Percentiles rank a stretch among this genome's conserved stretches.
Evolutionary conservation across 2,797 vertebrate species (phyloP).

Genomic region (Tamandua tetradactyla): DNA sequence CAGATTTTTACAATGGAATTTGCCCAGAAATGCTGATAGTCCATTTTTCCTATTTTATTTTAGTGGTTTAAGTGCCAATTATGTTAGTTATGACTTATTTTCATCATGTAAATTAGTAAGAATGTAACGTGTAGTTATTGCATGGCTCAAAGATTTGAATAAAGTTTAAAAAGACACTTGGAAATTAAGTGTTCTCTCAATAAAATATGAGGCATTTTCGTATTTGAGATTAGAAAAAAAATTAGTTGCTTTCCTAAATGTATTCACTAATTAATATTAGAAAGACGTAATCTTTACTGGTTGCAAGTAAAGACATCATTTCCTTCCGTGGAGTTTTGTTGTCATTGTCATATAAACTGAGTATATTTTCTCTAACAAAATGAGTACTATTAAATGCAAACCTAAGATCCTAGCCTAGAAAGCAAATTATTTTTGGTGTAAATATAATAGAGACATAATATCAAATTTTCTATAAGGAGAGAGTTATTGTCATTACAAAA

Average conservation of each 20-base stretch:
- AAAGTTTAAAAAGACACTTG: constrained; percentile 41
- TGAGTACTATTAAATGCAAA: constrained; percentile 46
- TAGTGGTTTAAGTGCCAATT: constrained; percentile 47
- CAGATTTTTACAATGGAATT: constrained; percentile 7
- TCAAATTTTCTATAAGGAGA: constrained; percentile 41
- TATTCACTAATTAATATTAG: constrained; percentile 29
- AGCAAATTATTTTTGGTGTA: background rate
- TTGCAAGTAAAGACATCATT: constrained; percentile 26
- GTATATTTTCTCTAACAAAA: constrained; percentile 59
- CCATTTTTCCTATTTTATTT: constrained; percentile 65
- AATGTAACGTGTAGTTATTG: constrained; percentile 22
- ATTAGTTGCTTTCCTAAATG: constrained; percentile 42
- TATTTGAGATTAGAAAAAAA: constrained; percentile 17
- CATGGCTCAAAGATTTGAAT: constrained; percentile 38
- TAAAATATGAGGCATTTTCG: background rate
- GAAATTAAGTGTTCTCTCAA: constrained; percentile 40
- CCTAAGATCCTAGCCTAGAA: constrained; percentile 26
- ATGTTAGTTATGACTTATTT: constrained; percentile 43
- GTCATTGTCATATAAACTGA: constrained; percentile 32
- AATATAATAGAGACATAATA: background rate
- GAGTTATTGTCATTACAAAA: constrained; percentile 32
- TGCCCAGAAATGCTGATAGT: background rate
- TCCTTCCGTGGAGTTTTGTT: constrained; percentile 51
- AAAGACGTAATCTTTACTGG: background rate
- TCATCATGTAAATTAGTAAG: constrained; percentile 31